A percentile compares a stretch with the other conserved stretches of the same genome.
Conservation (phyloP, 2,888 invertebrate species). For the Hesperia comma region DNA sequence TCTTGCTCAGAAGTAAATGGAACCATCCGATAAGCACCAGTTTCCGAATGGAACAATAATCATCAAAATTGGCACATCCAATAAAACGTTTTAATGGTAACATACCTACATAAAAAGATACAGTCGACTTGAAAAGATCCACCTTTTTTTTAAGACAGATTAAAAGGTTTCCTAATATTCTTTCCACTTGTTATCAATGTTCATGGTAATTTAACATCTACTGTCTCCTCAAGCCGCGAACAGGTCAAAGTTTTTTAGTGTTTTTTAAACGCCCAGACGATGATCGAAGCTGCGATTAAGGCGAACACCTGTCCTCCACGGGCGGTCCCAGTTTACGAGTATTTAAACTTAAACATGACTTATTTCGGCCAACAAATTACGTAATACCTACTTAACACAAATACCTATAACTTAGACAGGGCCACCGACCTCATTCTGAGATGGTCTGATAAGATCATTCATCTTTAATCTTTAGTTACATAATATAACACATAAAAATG, state of each 20-base stretch:
- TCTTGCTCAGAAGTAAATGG: too few relatives aligned
- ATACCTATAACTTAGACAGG: not conserved
- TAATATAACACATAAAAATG: not conserved
- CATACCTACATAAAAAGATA: too few relatives aligned
- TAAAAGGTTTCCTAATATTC: slow-evolving; percentile 8
- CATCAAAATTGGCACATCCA: too few relatives aligned
- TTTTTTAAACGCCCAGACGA: not conserved
- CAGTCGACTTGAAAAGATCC: too few relatives aligned
- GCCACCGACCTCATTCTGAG: slow-evolving; percentile 29
- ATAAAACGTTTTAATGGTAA: too few relatives aligned
- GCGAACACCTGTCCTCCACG: slow-evolving; percentile 19
- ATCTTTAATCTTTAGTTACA: slow-evolving; percentile 5
- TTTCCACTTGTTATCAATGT: slow-evolving; percentile 19
- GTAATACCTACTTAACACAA: slow-evolving; percentile 23
- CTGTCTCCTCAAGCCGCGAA: not conserved
- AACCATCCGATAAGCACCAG: too few relatives aligned
- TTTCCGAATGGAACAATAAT: too few relatives aligned
- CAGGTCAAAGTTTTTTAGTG: not conserved
- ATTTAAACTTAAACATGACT: slow-evolving; percentile 15
- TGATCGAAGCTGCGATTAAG: slow-evolving; percentile 7
- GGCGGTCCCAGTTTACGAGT: slow-evolving; percentile 18
- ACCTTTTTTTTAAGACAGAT: too few relatives aligned
- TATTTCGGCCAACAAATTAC: slow-evolving; percentile 21
- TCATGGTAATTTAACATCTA: slow-evolving; percentile 14
- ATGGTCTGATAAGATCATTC: slow-evolving; percentile 21